Base-by-base conservation (phyloP, 2,113 vertebrate genomes). In the Ciconia boyciana region DNA sequence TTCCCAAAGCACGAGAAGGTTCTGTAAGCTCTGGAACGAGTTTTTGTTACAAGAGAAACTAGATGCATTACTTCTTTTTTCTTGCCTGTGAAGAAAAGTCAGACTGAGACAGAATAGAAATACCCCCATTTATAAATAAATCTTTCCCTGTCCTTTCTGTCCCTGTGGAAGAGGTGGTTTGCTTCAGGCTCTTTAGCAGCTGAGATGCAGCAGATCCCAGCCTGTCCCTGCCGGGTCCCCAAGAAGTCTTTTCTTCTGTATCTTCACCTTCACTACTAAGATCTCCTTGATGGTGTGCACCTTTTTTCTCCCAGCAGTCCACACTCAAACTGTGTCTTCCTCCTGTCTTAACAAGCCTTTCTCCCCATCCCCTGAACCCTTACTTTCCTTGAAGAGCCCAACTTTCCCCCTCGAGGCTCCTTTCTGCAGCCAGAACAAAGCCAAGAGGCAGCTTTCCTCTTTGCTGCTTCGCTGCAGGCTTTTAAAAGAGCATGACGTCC, bases 391-490 rank as follows among this genome's bases (percentile, higher is more conserved):
- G 32, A 89, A 78, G 25, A 70, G 6, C 15, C 20, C 25, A 48
- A 1, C 5, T 43, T 62, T 84, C 4, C 22, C 36, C 9, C 10
- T 25, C 4, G 5, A 58, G 54, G 8, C 8, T 71, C 17, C 18
- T 44, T 2, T n/a, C 39, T 62, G 15, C 55, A 82, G 43, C 20
- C 43, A 58, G 11, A 77, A 32, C 26, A 68, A 92, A 76, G 7
- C 11, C 65, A 60, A 46, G 65, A 78, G 16, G 7, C 31, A 78
- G 20, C 3, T 86, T 90, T 80, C 12, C 24, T 46, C 14, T 44
- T 62, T 29, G 21, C 11, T 54, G 44, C 21, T 68, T 79, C 0
- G 0, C 19, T 5, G 2, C 44, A 64, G 44, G 18, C 66, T 11
- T 90, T 80, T 54, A 19, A 69, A 29, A 6, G 36, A 28, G 10